A percentile compares a stretch with the other conserved stretches of the same genome.
phyloP scores from a whole-genome alignment of 2,797 vertebrate species.

The Carapus acus region DNA sequence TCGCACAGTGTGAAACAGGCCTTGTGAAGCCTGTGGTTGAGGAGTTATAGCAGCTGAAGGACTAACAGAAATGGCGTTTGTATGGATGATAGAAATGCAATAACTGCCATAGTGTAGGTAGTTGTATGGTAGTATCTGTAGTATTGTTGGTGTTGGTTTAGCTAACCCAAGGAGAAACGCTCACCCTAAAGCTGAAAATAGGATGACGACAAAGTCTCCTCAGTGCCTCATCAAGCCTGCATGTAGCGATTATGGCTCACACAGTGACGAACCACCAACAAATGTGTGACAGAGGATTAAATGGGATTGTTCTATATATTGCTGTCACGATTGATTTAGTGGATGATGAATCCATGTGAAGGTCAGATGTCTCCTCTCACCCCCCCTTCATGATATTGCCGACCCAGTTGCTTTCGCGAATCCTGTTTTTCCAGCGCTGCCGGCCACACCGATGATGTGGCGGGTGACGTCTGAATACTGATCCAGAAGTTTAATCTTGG shows the following conservation, averaged over 20 bases:
- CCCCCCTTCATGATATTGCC: constrained; percentile 13
- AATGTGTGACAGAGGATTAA: constrained; percentile 62
- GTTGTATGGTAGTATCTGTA: no score
- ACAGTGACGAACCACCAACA: constrained; percentile 58
- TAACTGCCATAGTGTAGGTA: no score
- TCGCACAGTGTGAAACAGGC: no score
- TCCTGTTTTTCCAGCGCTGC: no score
- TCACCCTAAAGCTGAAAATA: constrained; percentile 3
- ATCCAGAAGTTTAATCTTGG: constrained; percentile 49
- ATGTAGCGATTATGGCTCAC: constrained; percentile 50
- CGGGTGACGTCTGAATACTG: constrained; percentile 35
- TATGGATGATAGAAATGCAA: no score
- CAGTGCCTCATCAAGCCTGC: constrained; percentile 45
- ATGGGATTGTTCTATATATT: constrained; percentile 44
- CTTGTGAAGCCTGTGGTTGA: no score
- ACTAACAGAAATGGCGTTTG: no score
- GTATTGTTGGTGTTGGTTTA: no score
- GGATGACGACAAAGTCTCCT: constrained; percentile 18
- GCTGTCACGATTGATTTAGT: constrained; percentile 45
- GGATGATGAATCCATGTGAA: constrained; percentile 27
- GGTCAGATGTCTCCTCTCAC: constrained; percentile 27
- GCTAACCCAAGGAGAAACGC: no score
- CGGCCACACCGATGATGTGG: constrained; percentile 16
- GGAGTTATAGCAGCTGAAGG: no score
- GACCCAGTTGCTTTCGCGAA: no score